Conservation (phyloP, 2,888 invertebrate genomes). For the Stegophylla sp. region DNA sequence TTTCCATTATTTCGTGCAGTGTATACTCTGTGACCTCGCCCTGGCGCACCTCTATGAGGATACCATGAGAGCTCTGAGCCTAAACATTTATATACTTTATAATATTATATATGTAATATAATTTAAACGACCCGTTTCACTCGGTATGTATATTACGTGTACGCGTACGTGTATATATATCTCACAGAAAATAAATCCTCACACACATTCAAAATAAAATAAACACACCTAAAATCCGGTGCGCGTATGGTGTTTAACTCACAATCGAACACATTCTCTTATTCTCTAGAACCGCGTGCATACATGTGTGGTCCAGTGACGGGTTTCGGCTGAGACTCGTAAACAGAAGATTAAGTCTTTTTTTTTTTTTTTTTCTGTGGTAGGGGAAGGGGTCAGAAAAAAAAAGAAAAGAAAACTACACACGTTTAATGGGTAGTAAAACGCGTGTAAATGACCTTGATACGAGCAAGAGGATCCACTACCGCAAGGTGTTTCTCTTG, state of each 20-base stretch:
- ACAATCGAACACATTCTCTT: slow-evolving; percentile 33
- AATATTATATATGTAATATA: slow-evolving; percentile 9
- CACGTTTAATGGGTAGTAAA: not conserved
- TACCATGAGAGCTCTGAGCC: slow-evolving; percentile 5
- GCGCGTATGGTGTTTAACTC: not conserved
- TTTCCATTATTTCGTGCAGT: slow-evolving; percentile 8
- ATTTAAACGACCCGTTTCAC: slow-evolving; percentile 46
- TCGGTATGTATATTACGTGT: not conserved
- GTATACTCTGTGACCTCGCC: slow-evolving; percentile 42
- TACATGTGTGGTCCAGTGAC: slow-evolving; percentile 22
- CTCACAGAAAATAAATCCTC: slow-evolving; percentile 6
- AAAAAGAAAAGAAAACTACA: slow-evolving; percentile 11
- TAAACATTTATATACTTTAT: not conserved
- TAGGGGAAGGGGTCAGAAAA: slow-evolving; percentile 23
- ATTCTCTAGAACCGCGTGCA: not conserved
- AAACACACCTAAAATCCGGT: slow-evolving; percentile 56
- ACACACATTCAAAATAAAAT: slow-evolving; percentile 29
- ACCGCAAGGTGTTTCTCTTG: slow-evolving; percentile 44
- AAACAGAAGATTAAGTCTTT: slow-evolving; percentile 22
- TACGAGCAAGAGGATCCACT: slow-evolving; percentile 10
- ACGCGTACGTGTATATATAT: not conserved
- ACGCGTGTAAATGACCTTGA: not conserved
- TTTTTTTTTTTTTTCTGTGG: not conserved
- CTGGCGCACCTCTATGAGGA: slow-evolving; percentile 33
- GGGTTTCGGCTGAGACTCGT: not conserved